Base-by-base conservation (phyloP, 2,113 vertebrate species). In the Phrynosoma blainvillii region DNA sequence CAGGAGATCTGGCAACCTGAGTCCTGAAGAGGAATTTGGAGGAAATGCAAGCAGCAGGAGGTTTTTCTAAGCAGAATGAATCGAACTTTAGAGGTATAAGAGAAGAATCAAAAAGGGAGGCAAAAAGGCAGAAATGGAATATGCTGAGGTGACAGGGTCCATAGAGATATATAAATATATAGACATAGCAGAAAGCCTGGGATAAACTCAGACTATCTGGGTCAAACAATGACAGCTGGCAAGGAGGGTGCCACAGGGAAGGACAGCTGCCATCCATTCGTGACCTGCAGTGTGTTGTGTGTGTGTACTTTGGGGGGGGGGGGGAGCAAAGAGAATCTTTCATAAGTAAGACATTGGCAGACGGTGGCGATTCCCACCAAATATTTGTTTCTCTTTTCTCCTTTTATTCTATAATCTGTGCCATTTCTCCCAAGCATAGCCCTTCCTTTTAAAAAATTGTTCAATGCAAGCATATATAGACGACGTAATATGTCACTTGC, bases 131-230 rank as follows among this genome's bases (percentile, higher is more conserved):
- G 21, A 66, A 56, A 20, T 25, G 68, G n/a, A 25, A 59, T 65
- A 16, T 14, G 25, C 16, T 20, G 86, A 66, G 16, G 27, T 32
- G 59, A 32, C 4, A 14, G 13, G 11, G 40, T 32, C 79, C 71
- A 36, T 68, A 2, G 56, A 40, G 56, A 59, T 42, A 65, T 85
- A 23, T 21, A 78, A 40, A 47, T 11, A 83, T 23, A 68, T 42
- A 47, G 23, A 82, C n/a, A 84, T 40, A 77, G 6, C 59, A 42
- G 62, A 56, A 77, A 78, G 76, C 87, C 47, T 84, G 47, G 42
- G 74, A 77, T 83, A 87, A 76, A 82, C 74, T 42, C 62, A 88
- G 80, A 83, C 80, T 83, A 66, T 83, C 81, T 88, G 80, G 73
- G 87, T 78, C 81, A 84, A 54, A 78, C 59, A 52, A 23, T 54